phyloP scores from a whole-genome alignment of 2,113 vertebrate species.

The Datnioides undecimradiatus region DNA sequence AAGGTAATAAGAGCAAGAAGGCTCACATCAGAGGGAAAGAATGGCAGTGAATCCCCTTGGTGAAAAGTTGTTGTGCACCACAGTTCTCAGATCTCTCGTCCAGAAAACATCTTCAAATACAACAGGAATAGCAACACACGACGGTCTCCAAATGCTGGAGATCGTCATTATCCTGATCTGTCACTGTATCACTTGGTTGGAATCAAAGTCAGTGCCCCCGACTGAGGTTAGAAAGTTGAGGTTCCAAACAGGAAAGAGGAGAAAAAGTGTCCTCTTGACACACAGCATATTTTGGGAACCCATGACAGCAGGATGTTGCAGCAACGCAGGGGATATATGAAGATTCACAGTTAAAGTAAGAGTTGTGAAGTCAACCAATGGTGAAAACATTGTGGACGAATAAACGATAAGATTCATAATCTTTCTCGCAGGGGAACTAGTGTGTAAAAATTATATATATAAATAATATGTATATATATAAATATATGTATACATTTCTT shows the following conservation, averaged over 20 bases:
- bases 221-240: slow-evolving; percentile 47
- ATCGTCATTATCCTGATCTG: slow-evolving; percentile 43
- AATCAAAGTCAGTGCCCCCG: slow-evolving; percentile 45
- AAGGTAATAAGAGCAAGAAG: slow-evolving; percentile 57
- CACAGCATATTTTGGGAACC: slow-evolving; percentile 6
- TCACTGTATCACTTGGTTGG: slow-evolving; percentile 11
- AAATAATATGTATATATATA: too few species aligned
- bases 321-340: not conserved
- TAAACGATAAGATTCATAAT: not conserved
- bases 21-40: slow-evolving; percentile 46
- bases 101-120: slow-evolving; percentile 68
- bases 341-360: slow-evolving; percentile 19
- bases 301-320: slow-evolving; percentile 10
- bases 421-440: not conserved
- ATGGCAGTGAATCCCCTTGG: slow-evolving; percentile 65
- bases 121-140: slow-evolving; percentile 51
- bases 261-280: slow-evolving; percentile 4
- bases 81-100: slow-evolving; percentile 60
- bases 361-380: not conserved
- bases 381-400: not conserved
- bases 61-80: slow-evolving; percentile 56
- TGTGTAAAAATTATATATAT: too few species aligned
- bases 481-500: too few species aligned
- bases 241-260: slow-evolving; percentile 29
- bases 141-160: slow-evolving; percentile 50